phyloP scores from a whole-genome alignment of 1,140 invertebrate genomes.

The Copidosoma floridanum region DNA sequence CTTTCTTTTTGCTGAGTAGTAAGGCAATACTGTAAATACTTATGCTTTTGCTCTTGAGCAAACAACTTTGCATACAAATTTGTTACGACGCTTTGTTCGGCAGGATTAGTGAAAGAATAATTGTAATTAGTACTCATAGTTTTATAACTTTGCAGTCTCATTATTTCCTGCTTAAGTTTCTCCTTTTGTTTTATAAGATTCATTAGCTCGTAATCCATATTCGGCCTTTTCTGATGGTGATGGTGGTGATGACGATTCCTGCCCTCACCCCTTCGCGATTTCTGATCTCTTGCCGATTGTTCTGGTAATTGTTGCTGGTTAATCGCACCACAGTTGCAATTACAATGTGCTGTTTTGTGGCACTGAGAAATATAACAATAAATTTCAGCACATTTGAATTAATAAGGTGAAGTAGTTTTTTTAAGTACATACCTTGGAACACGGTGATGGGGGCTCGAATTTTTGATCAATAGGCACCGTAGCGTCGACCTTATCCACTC shows the following conservation, averaged over 20 bases:
- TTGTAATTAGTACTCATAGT: constrained; percentile 28
- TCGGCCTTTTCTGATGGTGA: not conserved
- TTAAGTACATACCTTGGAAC: constrained; percentile 6
- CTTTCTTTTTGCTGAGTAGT: constrained; percentile 63
- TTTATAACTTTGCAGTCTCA: constrained; percentile 50
- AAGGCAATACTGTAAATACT: constrained; percentile 60
- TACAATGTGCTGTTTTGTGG: constrained; percentile 5
- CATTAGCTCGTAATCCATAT: constrained; percentile 49
- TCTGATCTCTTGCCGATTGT: not conserved
- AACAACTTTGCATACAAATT: constrained; percentile 54
- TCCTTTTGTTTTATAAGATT: constrained; percentile 54
- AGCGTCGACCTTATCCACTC: constrained; percentile 2
- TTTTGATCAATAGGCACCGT: not conserved
- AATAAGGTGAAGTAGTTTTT: not conserved
- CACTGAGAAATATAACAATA: not conserved
- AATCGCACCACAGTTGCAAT: not conserved
- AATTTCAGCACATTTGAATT: not conserved
- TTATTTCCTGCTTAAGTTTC: constrained; percentile 54
- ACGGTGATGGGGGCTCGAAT: constrained; percentile 23
- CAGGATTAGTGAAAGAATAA: constrained; percentile 37
- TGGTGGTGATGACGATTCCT: constrained; percentile 11
- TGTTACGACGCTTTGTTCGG: constrained; percentile 53
- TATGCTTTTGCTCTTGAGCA: constrained; percentile 62
- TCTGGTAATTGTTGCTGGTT: not conserved
- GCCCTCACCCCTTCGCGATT: not conserved